Evolutionary conservation across 2,113 vertebrate genomes (phyloP).

Genomic region (Notothenia rossii): DNA sequence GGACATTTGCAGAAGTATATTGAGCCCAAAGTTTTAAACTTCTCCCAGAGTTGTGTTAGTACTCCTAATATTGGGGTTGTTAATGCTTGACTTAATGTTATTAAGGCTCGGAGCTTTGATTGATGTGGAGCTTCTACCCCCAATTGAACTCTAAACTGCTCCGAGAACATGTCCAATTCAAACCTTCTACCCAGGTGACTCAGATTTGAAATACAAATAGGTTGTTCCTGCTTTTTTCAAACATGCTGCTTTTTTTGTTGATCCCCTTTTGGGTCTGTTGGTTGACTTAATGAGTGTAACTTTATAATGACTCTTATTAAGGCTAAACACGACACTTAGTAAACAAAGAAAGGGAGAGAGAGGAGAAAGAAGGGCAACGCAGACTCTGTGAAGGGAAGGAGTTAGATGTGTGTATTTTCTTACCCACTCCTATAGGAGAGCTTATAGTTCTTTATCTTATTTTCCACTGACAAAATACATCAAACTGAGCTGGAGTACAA

Average conservation of each 20-base stretch:
- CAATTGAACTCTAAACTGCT: neutral
- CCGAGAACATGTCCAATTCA: neutral
- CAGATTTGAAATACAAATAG: neutral
- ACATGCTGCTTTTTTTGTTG: constrained; percentile 41
- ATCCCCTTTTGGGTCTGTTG: constrained; percentile 31
- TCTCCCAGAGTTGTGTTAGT: neutral
- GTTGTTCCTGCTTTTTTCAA: neutral
- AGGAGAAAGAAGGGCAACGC: neutral
- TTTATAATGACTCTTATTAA: constrained; percentile 42
- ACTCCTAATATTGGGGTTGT: neutral
- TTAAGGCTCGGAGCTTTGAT: neutral
- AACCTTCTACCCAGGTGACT: neutral
- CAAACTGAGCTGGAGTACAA: neutral
- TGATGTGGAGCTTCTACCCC: neutral
- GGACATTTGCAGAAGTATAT: constrained; percentile 3
- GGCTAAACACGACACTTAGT: constrained; percentile 25
- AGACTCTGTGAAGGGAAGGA: neutral
- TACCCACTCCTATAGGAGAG: neutral
- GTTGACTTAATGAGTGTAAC: constrained; percentile 53
- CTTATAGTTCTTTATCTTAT: neutral
- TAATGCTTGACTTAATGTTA: neutral
- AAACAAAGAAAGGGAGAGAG: constrained; percentile 37
- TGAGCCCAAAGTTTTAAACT: neutral
- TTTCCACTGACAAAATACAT: neutral
- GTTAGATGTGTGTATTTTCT: neutral